phyloP scores from a whole-genome alignment of 1,140 invertebrate species.

The Drosophila arawakana region DNA sequence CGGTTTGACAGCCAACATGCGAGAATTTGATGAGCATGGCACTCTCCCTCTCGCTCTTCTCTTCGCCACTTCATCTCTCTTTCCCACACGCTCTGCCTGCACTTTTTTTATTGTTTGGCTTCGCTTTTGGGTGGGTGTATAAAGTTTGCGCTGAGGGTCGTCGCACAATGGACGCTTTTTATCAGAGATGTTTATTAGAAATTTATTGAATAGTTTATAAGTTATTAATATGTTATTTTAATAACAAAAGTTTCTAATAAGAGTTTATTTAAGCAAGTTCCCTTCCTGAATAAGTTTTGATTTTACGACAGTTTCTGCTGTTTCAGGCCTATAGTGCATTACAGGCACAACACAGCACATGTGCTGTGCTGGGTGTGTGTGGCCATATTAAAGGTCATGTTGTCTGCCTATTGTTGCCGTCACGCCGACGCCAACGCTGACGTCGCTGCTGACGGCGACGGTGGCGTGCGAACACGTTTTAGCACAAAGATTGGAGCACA shows the following conservation, averaged over 20 bases:
- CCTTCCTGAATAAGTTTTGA: too few relatives aligned
- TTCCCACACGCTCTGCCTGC: slow-evolving; percentile 2
- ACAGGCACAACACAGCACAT: slow-evolving; percentile 28
- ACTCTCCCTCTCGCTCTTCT: not conserved
- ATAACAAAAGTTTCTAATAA: too few relatives aligned
- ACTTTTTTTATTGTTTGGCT: not conserved
- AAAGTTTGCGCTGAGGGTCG: slow-evolving; percentile 29
- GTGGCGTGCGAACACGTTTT: slow-evolving; percentile 76
- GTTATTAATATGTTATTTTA: not conserved
- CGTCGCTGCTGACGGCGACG: slow-evolving; percentile 6
- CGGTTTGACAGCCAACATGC: slow-evolving; percentile 81
- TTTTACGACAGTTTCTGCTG: not conserved
- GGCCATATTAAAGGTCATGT: slow-evolving; percentile 61
- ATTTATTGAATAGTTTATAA: too few relatives aligned
- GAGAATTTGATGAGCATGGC: slow-evolving; percentile 78
- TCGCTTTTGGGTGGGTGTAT: slow-evolving; percentile 41
- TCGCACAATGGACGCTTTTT: not conserved
- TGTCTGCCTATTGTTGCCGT: slow-evolving; percentile 71
- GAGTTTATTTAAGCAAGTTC: too few relatives aligned
- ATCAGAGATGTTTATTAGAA: not conserved
- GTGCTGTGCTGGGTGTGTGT: slow-evolving; percentile 36
- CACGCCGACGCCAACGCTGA: slow-evolving; percentile 47
- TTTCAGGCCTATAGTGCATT: not conserved
- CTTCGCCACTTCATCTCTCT: not conserved
- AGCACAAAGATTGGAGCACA: slow-evolving; percentile 59